These are phyloP conservation scores for Avahi laniger DNA, from an alignment of 2,797 vertebrate species.

Conservation along the genomic window DNA sequence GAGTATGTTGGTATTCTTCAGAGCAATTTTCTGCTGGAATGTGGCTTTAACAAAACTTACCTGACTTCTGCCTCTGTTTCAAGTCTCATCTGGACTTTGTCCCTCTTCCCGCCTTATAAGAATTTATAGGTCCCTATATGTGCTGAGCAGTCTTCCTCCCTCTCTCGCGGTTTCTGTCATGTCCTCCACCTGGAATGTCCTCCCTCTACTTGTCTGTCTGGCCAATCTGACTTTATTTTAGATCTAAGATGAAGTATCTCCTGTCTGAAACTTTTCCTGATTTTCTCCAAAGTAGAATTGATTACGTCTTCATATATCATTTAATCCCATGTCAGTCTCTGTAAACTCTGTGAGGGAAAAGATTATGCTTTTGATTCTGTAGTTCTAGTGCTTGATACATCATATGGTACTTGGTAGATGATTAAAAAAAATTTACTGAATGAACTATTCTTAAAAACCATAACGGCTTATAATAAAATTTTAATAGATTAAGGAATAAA, in stretches of 20 bases:
- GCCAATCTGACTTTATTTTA: background rate
- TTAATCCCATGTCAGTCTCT: background rate
- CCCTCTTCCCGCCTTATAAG: background rate
- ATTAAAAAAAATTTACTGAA: slow-evolving; percentile 3
- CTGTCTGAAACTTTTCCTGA: background rate
- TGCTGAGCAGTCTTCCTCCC: background rate
- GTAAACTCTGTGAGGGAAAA: background rate
- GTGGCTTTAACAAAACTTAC: background rate
- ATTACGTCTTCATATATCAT: background rate
- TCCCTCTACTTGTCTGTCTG: background rate
- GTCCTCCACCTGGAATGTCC: background rate
- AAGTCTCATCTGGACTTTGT: background rate
- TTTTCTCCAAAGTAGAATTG: background rate
- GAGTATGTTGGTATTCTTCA: background rate
- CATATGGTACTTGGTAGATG: background rate
- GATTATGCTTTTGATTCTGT: background rate
- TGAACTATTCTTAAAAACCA: background rate
- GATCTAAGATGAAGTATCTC: background rate
- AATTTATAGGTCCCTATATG: background rate
- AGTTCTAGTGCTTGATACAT: background rate
- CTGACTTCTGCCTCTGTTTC: background rate
- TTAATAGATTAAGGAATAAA: background rate
- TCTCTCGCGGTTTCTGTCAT: background rate
- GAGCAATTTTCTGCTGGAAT: background rate
- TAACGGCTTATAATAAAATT: background rate